Conservation (phyloP, 1,140 invertebrate species). For the Drosophila auraria region DNA sequence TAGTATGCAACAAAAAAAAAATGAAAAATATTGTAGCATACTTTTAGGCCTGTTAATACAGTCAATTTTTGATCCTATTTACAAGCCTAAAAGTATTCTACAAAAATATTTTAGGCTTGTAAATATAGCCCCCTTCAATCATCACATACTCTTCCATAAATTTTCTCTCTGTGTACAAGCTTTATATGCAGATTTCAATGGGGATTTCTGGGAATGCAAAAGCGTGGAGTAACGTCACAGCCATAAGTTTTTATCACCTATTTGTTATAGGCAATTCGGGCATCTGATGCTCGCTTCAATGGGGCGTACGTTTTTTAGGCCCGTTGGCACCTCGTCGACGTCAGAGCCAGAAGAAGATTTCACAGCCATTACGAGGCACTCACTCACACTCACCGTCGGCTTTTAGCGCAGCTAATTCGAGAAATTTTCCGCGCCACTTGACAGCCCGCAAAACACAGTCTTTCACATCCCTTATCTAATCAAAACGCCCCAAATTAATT, state of each 20-base stretch:
- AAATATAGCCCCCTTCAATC: too few species aligned
- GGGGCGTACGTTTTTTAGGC: conserved; percentile 30
- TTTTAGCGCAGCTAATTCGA: conserved; percentile 39
- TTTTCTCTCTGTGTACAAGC: conserved; percentile 23
- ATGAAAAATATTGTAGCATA: too few species aligned
- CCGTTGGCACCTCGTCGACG: conserved; percentile 11
- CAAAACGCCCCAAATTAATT: conserved; percentile 56
- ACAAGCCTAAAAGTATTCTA: too few species aligned
- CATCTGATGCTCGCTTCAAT: not conserved
- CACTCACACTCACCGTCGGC: conserved; percentile 3
- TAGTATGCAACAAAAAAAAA: too few species aligned
- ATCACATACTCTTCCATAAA: not conserved
- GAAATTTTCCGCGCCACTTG: conserved; percentile 42
- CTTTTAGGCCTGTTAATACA: too few species aligned
- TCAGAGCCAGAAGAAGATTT: conserved; percentile 17
- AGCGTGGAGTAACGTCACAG: not conserved
- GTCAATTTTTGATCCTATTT: too few species aligned
- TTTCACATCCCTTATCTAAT: conserved; percentile 60
- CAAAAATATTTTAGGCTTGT: too few species aligned
- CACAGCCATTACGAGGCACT: conserved; percentile 19
- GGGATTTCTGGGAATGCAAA: conserved; percentile 27
- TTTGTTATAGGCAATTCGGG: not conserved
- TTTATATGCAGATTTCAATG: conserved; percentile 15
- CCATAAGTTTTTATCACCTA: conserved; percentile 4
- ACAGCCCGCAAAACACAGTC: conserved; percentile 3